These are phyloP conservation scores for Sminthurides aquaticus DNA, from an alignment of 2,888 invertebrate species.

Conservation along the genomic window DNA sequence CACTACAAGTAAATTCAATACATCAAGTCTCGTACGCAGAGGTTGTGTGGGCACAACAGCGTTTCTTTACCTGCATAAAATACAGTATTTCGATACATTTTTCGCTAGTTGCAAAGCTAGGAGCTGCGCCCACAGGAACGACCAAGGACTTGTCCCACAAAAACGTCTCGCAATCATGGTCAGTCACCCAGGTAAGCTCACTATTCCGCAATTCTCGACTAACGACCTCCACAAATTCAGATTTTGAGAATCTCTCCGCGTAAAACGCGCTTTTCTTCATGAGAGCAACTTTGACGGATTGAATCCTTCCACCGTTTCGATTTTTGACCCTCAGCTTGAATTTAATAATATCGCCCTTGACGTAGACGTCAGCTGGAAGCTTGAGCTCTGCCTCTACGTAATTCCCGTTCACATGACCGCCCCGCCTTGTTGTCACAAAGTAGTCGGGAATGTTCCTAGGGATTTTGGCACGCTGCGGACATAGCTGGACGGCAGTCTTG, in stretches of 20 bases:
- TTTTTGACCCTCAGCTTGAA: constrained; percentile 1
- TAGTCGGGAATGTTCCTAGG: background rate
- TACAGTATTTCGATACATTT: background rate
- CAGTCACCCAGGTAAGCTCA: background rate
- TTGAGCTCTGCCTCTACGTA: background rate
- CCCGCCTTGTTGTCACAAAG: background rate
- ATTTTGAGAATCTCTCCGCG: background rate
- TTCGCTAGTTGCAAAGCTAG: constrained; percentile 2
- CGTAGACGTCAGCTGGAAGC: background rate
- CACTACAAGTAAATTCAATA: too few species aligned
- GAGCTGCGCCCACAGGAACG: background rate
- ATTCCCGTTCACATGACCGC: background rate
- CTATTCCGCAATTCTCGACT: background rate
- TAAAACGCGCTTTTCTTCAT: background rate
- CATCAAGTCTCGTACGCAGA: too few species aligned
- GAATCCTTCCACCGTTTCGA: background rate
- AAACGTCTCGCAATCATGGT: background rate
- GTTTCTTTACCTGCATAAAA: background rate
- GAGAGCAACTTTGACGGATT: background rate
- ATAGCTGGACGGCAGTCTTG: constrained; percentile 1
- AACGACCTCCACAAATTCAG: background rate
- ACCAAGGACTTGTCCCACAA: background rate
- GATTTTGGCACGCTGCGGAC: constrained; percentile 2
- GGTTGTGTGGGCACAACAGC: too few species aligned
- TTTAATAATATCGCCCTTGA: background rate